Evolutionary conservation across 2,113 vertebrate species (phyloP).

Genomic region (Heterocephalus glaber): DNA sequence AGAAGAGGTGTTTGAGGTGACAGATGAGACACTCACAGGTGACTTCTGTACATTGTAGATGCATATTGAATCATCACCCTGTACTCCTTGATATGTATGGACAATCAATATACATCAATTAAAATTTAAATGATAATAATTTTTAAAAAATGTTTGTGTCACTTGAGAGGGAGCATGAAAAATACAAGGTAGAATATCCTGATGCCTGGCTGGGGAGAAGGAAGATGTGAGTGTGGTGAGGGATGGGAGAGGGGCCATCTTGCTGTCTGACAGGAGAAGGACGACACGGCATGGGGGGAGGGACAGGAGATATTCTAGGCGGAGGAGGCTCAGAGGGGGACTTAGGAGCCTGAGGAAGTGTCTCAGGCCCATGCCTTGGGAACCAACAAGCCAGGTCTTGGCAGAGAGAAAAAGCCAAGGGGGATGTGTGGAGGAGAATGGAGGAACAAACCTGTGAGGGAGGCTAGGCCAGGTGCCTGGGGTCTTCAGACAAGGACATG

Average conservation of each 20-base stretch:
- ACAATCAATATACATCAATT: neutral
- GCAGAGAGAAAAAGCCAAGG: neutral
- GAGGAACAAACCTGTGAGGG: neutral
- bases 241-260: neutral
- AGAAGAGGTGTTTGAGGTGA: neutral
- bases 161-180: neutral
- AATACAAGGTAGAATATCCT: neutral
- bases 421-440: neutral
- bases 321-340: neutral
- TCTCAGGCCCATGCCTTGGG: neutral
- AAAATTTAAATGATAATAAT: neutral
- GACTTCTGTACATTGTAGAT: neutral
- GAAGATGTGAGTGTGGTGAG: neutral
- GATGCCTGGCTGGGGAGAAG: neutral
- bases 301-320: neutral
- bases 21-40: neutral
- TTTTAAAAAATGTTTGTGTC: neutral
- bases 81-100: neutral
- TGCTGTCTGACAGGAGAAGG: neutral
- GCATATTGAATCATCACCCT: neutral
- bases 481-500: neutral
- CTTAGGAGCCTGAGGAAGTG: neutral
- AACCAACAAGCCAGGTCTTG: neutral
- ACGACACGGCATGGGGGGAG: neutral
- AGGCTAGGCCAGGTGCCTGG: neutral